Evolutionary conservation across 1,140 invertebrate species (phyloP).

Genomic region (Limonius californicus): DNA sequence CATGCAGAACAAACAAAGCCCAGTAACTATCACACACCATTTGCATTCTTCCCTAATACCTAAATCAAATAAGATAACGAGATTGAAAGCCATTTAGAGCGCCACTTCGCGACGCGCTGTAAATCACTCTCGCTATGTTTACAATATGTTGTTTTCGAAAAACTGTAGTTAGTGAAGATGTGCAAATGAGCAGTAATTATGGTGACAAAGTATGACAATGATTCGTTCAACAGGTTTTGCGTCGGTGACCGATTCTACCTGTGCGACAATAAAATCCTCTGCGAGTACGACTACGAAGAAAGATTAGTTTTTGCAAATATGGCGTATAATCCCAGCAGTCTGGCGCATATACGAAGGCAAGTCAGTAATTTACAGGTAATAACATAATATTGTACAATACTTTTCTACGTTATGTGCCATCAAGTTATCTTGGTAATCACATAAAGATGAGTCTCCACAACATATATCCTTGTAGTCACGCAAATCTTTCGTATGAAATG

Average conservation of each 20-base stretch:
- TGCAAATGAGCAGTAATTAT: constrained; percentile 14
- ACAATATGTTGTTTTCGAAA: background rate
- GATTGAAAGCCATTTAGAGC: constrained; percentile 11
- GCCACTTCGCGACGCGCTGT: background rate
- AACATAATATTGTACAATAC: constrained; percentile 21
- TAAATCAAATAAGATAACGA: background rate
- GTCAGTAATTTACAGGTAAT: constrained; percentile 70
- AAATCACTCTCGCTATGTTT: background rate
- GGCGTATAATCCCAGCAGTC: constrained; percentile 79
- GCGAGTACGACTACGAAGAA: constrained; percentile 93
- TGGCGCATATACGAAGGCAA: constrained; percentile 84
- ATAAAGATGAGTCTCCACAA: no score
- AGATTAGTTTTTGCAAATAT: constrained; percentile 83
- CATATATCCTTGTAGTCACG: no score
- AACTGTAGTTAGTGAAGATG: constrained; percentile 3
- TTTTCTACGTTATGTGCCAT: background rate
- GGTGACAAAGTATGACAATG: constrained; percentile 7
- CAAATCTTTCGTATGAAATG: no score
- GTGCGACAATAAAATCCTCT: constrained; percentile 90
- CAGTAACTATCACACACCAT: background rate
- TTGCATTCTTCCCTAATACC: background rate
- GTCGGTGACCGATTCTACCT: constrained; percentile 90
- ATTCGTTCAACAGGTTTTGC: constrained; percentile 71
- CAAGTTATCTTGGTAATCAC: no score
- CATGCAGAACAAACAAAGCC: background rate